Evolutionary conservation across 2,113 vertebrate genomes (phyloP).

Genomic region (Maccullochella peelii): DNA sequence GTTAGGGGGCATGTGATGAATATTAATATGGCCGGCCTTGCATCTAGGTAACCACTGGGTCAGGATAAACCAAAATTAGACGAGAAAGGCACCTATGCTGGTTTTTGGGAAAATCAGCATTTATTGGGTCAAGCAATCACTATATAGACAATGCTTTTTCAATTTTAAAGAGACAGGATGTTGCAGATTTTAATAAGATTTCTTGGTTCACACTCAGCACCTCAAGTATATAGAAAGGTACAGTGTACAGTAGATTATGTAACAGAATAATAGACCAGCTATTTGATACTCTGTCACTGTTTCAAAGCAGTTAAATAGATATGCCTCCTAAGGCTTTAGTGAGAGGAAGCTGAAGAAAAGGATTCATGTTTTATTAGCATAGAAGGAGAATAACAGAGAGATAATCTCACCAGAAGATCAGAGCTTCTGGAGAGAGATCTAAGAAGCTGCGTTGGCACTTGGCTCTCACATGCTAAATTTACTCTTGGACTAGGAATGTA

Average conservation of each 20-base stretch:
- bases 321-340: slow-evolving; percentile 5
- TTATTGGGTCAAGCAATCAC: slow-evolving; percentile 54
- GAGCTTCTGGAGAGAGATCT: slow-evolving; percentile 54
- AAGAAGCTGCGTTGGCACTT: slow-evolving; percentile 15
- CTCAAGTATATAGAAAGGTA: neutral
- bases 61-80: slow-evolving; percentile 53
- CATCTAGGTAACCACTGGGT: slow-evolving; percentile 81
- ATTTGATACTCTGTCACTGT: slow-evolving; percentile 8
- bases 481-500: slow-evolving; percentile 27
- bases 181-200: neutral
- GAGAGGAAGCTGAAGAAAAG: slow-evolving; percentile 33
- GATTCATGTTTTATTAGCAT: slow-evolving; percentile 56
- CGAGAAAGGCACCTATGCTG: slow-evolving; percentile 59
- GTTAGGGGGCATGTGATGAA: slow-evolving; percentile 82
- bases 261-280: slow-evolving; percentile 12
- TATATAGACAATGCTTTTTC: neutral
- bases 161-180: neutral
- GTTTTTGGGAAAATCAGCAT: slow-evolving; percentile 34
- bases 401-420: slow-evolving; percentile 54
- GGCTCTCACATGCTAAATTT: slow-evolving; percentile 38
- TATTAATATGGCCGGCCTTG: slow-evolving; percentile 75
- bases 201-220: neutral
- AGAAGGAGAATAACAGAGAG: slow-evolving; percentile 33
- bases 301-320: slow-evolving; percentile 13
- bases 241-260: neutral